Evolutionary conservation across 1,140 invertebrate species (phyloP).

Genomic region (Meloidogyne hapla): DNA sequence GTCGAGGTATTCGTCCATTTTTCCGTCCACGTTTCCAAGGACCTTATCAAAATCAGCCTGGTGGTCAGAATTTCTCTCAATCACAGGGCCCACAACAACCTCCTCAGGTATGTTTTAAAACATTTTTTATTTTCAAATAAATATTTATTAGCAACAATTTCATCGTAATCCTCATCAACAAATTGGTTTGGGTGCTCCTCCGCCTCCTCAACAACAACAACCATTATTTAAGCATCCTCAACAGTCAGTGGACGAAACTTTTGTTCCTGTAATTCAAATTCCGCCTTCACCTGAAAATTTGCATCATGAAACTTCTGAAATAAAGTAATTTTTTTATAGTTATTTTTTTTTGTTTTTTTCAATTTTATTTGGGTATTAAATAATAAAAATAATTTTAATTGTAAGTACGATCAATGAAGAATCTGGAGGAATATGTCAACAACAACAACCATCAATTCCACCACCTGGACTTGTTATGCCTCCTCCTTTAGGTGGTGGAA

Average conservation of each 20-base stretch:
- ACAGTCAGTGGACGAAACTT: not conserved
- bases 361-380: conserved; percentile 11
- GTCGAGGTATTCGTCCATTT: not conserved
- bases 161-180: not conserved
- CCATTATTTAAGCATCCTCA: not conserved
- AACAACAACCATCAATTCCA: conserved; percentile 9
- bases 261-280: not conserved
- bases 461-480: conserved; percentile 36
- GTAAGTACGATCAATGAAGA: not conserved
- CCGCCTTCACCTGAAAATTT: not conserved
- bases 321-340: not conserved
- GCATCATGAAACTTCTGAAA: not conserved
- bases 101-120: not conserved
- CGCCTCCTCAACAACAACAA: conserved; percentile 8
- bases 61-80: conserved; percentile 4
- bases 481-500: conserved; percentile 13
- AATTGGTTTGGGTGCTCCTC: not conserved
- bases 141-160: not conserved
- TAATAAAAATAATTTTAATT: not conserved
- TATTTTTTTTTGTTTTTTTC: not conserved
- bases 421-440: not conserved
- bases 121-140: not conserved
- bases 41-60: not conserved
- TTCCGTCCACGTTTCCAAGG: conserved; percentile 4
- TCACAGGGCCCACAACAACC: not conserved